phyloP scores from a whole-genome alignment of 2,113 vertebrate genomes.

The Carassius gibelio region DNA sequence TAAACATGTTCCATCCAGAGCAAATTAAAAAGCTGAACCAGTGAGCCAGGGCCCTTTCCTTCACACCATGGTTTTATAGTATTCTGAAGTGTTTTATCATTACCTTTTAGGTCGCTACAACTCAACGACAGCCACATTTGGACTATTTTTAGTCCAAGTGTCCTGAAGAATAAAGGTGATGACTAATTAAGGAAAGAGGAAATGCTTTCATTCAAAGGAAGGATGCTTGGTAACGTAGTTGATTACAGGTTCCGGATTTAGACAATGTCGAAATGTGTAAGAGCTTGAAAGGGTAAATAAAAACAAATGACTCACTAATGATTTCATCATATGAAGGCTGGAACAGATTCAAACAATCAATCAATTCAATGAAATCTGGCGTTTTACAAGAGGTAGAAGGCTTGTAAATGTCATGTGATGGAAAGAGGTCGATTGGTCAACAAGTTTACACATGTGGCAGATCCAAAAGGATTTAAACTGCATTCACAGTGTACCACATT shows the following conservation, averaged over 20 bases:
- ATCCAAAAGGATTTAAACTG: background rate
- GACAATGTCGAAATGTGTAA: conserved; percentile 47
- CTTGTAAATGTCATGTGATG: background rate
- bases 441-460: background rate
- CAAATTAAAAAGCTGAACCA: background rate
- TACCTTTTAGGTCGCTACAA: background rate
- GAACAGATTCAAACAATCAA: background rate
- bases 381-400: background rate
- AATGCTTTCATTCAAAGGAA: conserved; percentile 43
- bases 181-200: conserved; percentile 42
- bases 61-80: background rate
- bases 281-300: conserved; percentile 4
- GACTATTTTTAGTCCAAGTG: conserved; percentile 38
- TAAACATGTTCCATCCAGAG: background rate
- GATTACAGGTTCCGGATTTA: conserved; percentile 47
- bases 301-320: conserved; percentile 50
- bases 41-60: background rate
- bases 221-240: conserved; percentile 55
- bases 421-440: no score
- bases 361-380: background rate
- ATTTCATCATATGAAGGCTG: conserved; percentile 45
- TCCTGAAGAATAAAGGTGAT: conserved; percentile 21
- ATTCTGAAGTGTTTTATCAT: background rate
- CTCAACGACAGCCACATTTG: background rate
- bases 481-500: background rate